These are phyloP conservation scores for Steinernema carpocapsae DNA, from an alignment of 2,888 invertebrate genomes.

Conservation along the genomic window DNA sequence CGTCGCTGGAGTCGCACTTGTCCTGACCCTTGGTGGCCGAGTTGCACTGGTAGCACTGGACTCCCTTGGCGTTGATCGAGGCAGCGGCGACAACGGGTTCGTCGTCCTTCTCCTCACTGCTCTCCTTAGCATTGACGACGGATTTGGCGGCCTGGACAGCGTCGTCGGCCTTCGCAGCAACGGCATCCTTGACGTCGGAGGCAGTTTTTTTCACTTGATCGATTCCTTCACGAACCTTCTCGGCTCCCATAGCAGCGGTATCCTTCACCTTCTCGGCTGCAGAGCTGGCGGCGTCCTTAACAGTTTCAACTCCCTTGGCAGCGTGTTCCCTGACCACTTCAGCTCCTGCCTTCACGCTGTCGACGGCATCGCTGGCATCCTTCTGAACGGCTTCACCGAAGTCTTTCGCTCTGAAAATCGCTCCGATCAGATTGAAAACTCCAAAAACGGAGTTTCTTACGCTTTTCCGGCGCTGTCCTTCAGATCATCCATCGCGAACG, in stretches of 20 bases:
- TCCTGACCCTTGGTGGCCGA: slow-evolving; percentile 49
- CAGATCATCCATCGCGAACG: slow-evolving; percentile 35
- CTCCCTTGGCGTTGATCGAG: not conserved
- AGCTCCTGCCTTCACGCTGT: not conserved
- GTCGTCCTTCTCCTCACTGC: not conserved
- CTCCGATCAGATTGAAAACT: not conserved
- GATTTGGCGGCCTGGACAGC: not conserved
- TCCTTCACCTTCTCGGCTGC: not conserved
- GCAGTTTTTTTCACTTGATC: not conserved
- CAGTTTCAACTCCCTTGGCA: no score
- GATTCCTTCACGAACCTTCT: not conserved
- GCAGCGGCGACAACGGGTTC: not conserved
- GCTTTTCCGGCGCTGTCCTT: slow-evolving; percentile 19
- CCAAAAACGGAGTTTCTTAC: not conserved
- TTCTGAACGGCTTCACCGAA: not conserved
- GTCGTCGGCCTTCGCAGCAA: not conserved
- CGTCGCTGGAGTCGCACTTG: slow-evolving; percentile 51
- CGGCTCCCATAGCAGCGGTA: not conserved
- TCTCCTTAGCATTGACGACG: not conserved
- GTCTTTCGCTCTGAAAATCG: not conserved
- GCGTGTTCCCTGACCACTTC: no score
- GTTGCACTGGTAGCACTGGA: slow-evolving; percentile 59
- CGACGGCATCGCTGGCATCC: not conserved
- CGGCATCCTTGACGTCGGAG: not conserved
- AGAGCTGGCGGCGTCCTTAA: no score